Base-by-base conservation (phyloP, 2,888 invertebrate genomes). In the Andrena bicolor region DNA sequence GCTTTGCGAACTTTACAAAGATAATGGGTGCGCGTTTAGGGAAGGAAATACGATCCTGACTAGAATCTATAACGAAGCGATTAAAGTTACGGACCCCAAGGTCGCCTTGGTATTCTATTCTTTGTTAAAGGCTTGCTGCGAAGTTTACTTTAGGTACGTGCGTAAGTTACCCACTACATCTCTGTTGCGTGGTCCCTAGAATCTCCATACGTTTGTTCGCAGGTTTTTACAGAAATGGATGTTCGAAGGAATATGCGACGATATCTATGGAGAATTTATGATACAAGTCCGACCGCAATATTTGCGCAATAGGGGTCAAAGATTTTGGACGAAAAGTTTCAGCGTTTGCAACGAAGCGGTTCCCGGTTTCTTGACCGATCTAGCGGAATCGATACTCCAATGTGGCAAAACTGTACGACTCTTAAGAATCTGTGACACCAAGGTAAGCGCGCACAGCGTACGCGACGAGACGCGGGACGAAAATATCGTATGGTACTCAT, bases 261-360 rank as follows among this genome's bases (percentile, higher is more conserved):
- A 98, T 93, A 95, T 95, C 16, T 96, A 96, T 90, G 96, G 97
- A 86, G 98, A 98, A 94, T 97, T 98, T 89, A 98, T 98, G 94
- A 97, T 99, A 71, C 95, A 96, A 66, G 95, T 96, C 23, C 96
- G 96, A 90, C 94, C 95, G 0, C 96, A 96, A 80, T 96, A 96
- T 88, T 94, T 96, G 23, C 95, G 96, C 82, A 95, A 96, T 41
- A 94, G 95, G 28, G 95, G 95, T 0, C 95, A 96, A 80, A 95
- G 95, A 3, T 96, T 96, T 90, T 97, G 96, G 97, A 96, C 96
- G 28, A 95, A 96, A 89, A 96, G 96, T 8, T 96, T 96, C 91
- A 94, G 94, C 35, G 94, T 95, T 13, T 95, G 95, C 0, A 82
- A 80, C 4, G 90, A 90, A 48, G 91, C 91, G 0, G 94, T 97